Evolutionary conservation across 1,140 invertebrate genomes (phyloP), one percentile per base, ranked within the genome.

Genomic region (Periplaneta americana): DNA sequence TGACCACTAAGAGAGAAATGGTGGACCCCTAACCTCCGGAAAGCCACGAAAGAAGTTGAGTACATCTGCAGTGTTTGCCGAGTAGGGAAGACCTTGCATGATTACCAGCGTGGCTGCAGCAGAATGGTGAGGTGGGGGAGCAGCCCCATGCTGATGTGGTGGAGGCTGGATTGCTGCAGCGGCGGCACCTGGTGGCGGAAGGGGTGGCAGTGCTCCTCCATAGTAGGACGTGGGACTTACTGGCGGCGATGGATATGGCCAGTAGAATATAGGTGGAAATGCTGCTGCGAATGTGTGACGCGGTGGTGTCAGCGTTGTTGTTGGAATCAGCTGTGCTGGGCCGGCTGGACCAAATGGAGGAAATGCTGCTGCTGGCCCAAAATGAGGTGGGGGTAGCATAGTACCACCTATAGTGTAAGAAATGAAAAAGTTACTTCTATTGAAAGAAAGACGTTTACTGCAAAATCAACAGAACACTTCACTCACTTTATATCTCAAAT

Each of bases 161-260:
- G 88, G 87, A 22, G 78, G 82, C 81, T 39, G 35, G 22, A 87
- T 87, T 74, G 86, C 86, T 22, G 88, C 87, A 35, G 84, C 86
- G 39, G 87, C 85, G 10, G 83, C 85, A 83, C 34, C 48, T 88
- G 81, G 87, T 74, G 13, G 81, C 82, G 75, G 84, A 88, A 81
- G 86, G 82, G 34, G 85, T 86, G 33, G 84, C 84, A 34, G 89
- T 88, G 79, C 87, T 86, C 75, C 87, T 89, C 34, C 89, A 86
- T 94, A 96, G 87, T 96, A 96, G 84, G 94, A 94, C 1, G 95
- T 96, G 13, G 96, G 96, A 39, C 96, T 97, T 1, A 98, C 95
- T 0, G 96, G 96, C 39, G 96, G 96, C 83, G 96, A 97, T 18
- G 96, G 96, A 89, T 98, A 98, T 0, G 94, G 94, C 96, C 96